phyloP scores from a whole-genome alignment of 2,113 vertebrate genomes.

The Oncorhynchus tshawytscha region DNA sequence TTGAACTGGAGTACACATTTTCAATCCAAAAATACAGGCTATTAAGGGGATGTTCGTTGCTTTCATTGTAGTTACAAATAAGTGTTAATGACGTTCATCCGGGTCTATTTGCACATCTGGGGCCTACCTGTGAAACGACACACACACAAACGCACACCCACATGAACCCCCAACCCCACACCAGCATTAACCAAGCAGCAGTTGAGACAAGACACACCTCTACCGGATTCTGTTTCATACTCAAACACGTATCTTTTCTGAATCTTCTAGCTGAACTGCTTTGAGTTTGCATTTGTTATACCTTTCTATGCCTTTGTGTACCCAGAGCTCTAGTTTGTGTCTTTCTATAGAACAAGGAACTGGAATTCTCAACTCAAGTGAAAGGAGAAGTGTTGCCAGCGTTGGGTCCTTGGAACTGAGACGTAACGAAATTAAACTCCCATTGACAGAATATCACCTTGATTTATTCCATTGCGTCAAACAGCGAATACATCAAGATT shows the following conservation, averaged over 20 bases:
- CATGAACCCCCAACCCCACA: background rate
- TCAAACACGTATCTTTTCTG: background rate
- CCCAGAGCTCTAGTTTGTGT: conserved; percentile 32
- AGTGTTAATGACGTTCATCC: too few species aligned
- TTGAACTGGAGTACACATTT: too few species aligned
- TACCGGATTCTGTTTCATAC: too few species aligned
- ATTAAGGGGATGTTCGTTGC: too few species aligned
- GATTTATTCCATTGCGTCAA: background rate
- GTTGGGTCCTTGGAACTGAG: too few species aligned
- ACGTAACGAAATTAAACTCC: too few species aligned
- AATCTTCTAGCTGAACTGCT: conserved; percentile 3
- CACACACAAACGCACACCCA: background rate
- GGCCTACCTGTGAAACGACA: too few species aligned
- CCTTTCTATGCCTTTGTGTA: background rate
- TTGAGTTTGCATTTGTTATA: background rate
- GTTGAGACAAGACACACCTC: too few species aligned
- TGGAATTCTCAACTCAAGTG: conserved; percentile 13
- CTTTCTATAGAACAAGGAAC: conserved; percentile 23
- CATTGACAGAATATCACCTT: background rate
- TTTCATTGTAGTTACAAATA: too few species aligned
- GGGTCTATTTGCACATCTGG: too few species aligned
- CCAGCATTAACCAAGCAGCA: background rate
- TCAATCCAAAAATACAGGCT: too few species aligned
- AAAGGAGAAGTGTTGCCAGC: background rate
- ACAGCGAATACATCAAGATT: background rate